Conservation (phyloP, 2,888 invertebrate species). For the Oscheius sp. region DNA sequence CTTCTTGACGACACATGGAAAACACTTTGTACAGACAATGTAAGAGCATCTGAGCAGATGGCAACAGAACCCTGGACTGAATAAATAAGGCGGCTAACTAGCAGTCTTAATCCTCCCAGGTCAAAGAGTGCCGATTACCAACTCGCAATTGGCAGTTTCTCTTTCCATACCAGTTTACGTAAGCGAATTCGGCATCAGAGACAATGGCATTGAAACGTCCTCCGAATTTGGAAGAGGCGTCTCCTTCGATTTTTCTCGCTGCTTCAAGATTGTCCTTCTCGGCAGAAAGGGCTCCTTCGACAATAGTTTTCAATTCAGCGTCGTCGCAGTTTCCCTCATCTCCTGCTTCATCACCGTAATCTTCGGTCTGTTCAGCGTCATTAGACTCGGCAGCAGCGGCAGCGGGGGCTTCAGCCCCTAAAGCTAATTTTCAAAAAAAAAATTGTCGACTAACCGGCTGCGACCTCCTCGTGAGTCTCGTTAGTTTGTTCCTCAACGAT, state of each 20-base stretch:
- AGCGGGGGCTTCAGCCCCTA: slow-evolving; percentile 10
- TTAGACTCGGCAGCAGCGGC: slow-evolving; percentile 43
- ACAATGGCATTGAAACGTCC: slow-evolving; percentile 70
- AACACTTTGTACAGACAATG: slow-evolving; percentile 26
- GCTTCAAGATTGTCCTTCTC: slow-evolving; percentile 68
- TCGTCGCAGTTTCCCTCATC: slow-evolving; percentile 67
- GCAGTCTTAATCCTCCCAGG: slow-evolving; percentile 67
- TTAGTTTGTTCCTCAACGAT: slow-evolving; percentile 52
- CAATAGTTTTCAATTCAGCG: slow-evolving; percentile 60
- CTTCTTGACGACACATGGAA: slow-evolving; percentile 12
- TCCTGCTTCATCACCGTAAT: slow-evolving; percentile 49
- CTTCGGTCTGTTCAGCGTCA: slow-evolving; percentile 32
- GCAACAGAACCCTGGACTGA: slow-evolving; percentile 9
- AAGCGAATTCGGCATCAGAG: slow-evolving; percentile 68
- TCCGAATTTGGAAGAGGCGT: slow-evolving; percentile 67
- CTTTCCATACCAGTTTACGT: slow-evolving; percentile 62
- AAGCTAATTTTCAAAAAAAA: no score
- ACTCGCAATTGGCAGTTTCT: slow-evolving; percentile 67
- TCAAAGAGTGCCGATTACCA: slow-evolving; percentile 65
- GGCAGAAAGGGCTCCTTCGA: slow-evolving; percentile 46
- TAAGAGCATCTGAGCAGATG: slow-evolving; percentile 18
- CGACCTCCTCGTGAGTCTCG: not conserved
- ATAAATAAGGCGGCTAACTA: slow-evolving; percentile 1
- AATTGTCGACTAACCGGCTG: not conserved
- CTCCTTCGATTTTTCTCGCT: slow-evolving; percentile 64